Percentiles rank a stretch among this genome's conserved stretches.
These are phyloP conservation scores for Sussaba pulchella DNA, from an alignment of 2,888 invertebrate genomes.

Conservation along the genomic window DNA sequence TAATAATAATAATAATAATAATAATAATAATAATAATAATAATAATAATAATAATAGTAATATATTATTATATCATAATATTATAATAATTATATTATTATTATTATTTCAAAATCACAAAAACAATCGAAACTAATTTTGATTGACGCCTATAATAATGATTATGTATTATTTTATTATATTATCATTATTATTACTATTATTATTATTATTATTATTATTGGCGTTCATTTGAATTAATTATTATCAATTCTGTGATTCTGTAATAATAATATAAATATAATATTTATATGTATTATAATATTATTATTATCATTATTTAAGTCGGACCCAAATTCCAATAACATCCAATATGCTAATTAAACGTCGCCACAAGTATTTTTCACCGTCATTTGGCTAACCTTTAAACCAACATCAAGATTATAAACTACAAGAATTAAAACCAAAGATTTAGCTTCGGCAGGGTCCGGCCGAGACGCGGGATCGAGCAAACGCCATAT, in stretches of 20 bases:
- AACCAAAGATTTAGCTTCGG: slow-evolving; percentile 23
- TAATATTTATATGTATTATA: neutral
- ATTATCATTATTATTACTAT: neutral
- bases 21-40: too few species aligned
- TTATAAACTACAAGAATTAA: slow-evolving; percentile 20
- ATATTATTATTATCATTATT: neutral
- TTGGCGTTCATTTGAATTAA: neutral
- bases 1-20: too few species aligned
- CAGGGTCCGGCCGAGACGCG: neutral
- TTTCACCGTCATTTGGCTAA: slow-evolving; percentile 51
- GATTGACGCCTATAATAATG: neutral
- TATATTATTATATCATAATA: neutral
- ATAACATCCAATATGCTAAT: slow-evolving; percentile 45
- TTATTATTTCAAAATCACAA: too few species aligned
- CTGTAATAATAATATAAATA: neutral
- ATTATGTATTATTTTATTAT: neutral
- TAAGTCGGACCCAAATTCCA: slow-evolving; percentile 10
- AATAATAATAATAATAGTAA: too few species aligned
- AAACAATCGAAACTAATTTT: too few species aligned
- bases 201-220: slow-evolving; percentile 11
- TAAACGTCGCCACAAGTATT: slow-evolving; percentile 39
- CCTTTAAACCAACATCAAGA: slow-evolving; percentile 58
- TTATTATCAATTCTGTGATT: slow-evolving; percentile 1
- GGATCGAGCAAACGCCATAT: neutral
- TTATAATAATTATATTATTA: neutral